Conservation (phyloP, 2,113 vertebrate genomes). For the Rhizomys pruinosus region DNA sequence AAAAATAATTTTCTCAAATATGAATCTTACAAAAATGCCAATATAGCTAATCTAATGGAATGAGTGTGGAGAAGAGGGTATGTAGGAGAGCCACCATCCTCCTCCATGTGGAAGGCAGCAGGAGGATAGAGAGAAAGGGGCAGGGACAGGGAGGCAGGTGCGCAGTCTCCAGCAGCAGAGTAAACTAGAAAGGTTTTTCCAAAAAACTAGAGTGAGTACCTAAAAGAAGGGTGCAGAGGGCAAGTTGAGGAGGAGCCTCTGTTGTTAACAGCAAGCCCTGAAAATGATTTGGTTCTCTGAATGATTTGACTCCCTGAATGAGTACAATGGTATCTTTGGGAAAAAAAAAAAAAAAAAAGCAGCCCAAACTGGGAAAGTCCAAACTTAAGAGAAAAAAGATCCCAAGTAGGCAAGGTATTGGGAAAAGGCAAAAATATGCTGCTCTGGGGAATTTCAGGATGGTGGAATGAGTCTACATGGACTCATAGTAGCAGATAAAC, state of each 20-base stretch:
- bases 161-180: accelerated
- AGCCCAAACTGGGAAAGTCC: neutral
- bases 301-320: neutral
- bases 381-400: neutral
- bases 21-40: neutral
- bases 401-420: too few species aligned
- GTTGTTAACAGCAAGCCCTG: neutral
- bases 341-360: neutral
- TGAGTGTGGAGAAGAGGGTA: too few species aligned
- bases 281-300: neutral
- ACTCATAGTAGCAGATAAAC: too few species aligned
- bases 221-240: accelerated
- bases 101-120: too few species aligned
- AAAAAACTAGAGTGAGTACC: too few species aligned
- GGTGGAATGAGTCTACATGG: neutral
- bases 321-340: neutral
- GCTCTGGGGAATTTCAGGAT: too few species aligned
- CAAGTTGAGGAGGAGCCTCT: neutral
- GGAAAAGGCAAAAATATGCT: neutral
- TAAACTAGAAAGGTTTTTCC: neutral
- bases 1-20: neutral
- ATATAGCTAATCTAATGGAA: neutral
- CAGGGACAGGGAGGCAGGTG: accelerated
- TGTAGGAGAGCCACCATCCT: accelerated
- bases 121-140: neutral